phyloP scores from a whole-genome alignment of 2,113 vertebrate genomes.

The Psittacara wagleri region DNA sequence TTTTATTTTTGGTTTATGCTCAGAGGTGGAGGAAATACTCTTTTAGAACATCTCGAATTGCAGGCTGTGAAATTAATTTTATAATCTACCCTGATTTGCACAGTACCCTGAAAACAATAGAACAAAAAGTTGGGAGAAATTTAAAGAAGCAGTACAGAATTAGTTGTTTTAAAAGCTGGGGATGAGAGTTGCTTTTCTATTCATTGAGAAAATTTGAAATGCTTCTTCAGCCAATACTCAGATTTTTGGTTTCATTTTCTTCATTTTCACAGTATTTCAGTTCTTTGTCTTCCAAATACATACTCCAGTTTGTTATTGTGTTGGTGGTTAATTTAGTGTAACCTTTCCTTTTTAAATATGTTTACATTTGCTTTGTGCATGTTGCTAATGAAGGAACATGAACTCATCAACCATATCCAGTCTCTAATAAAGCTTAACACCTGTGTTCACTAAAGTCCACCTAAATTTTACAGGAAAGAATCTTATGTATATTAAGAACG shows the following conservation, averaged over 20 bases:
- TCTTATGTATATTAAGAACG: background rate
- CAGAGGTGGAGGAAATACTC: conserved; percentile 1
- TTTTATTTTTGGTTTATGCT: background rate
- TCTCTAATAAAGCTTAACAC: background rate
- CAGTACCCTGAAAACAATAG: background rate
- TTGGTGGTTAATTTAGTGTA: conserved; percentile 11
- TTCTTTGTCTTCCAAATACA: conserved; percentile 26
- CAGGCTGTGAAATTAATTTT: background rate
- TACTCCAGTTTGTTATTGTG: background rate
- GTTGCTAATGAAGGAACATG: background rate
- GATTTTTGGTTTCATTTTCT: conserved; percentile 8
- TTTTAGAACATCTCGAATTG: background rate
- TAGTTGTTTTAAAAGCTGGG: background rate
- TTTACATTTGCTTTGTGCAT: conserved; percentile 40
- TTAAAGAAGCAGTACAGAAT: background rate
- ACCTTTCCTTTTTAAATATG: conserved; percentile 17
- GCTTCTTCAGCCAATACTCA: background rate
- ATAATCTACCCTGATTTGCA: background rate
- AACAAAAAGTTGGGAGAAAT: background rate
- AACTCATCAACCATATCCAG: background rate
- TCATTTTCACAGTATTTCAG: conserved; percentile 6
- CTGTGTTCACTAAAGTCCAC: background rate
- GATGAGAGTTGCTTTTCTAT: background rate
- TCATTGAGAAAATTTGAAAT: conserved; percentile 40
- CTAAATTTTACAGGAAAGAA: background rate